Base-by-base conservation (phyloP, 2,113 vertebrate species). In the Prunella himalayana region DNA sequence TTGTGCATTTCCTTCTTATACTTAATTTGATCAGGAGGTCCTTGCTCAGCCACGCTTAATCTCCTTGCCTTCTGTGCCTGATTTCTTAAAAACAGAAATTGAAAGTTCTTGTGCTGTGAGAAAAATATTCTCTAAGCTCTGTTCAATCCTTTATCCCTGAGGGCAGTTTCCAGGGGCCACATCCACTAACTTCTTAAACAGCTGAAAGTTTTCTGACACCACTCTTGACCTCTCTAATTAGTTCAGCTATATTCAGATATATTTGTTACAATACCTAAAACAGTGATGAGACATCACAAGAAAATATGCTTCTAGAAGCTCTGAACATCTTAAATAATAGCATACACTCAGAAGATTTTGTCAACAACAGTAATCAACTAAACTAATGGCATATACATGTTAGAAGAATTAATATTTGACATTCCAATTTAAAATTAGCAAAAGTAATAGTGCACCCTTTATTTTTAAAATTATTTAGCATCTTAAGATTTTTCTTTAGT, bases 91-190 rank as follows among this genome's bases (percentile, higher is more conserved):
- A n/a, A 61, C 18, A 5, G 41, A 45, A 54, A 65, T 15, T 33
- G 57, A 71, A 63, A 57, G 3, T 21, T 56, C 37, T 72, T 45
- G 28, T 41, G 13, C 25, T 56, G 7, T 28, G 35, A 61, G 28
- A 78, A 60, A 66, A 78, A 27, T 39, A 39, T n/a, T 70, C 30
- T 70, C 14, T 41, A n/a, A 68, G 16, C 4, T 73, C 25, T 68
- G 13, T 63, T 68, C 17, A 41, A 19, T 13, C 25, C 13, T 54
- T 49, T 77, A 28, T 54, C 33, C 39, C 16, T 9, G 27, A 51
- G 39, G n/a, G 16, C 6, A 69, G 11, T 64, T 93, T 80, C 11
- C 22, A 0, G 2, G 9, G 5, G 1, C 35, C 7, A 25, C 41
- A 33, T 60, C 20, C 31, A 49, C 31, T 59, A 65, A 9, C 9